phyloP scores from a whole-genome alignment of 2,113 vertebrate genomes.

The Pachypanchax playfairii region DNA sequence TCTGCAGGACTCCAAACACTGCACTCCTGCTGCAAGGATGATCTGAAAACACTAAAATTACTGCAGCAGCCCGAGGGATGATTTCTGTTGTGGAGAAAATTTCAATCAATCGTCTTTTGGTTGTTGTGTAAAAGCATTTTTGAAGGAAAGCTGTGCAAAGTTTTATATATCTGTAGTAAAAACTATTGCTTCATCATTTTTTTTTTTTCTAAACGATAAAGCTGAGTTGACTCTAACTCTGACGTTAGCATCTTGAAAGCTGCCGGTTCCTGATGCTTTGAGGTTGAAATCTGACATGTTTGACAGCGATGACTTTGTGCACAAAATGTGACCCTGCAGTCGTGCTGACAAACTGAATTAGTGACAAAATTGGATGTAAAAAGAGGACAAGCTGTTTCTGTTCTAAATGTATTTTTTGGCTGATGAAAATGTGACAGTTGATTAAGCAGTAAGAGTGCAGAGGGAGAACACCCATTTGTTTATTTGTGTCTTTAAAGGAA shows the following conservation, averaged over 20 bases:
- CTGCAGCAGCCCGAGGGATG: slow-evolving; percentile 8
- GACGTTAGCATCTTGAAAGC: slow-evolving; percentile 35
- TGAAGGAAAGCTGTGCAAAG: slow-evolving; percentile 6
- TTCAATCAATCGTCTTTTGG: slow-evolving; percentile 20
- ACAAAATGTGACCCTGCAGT: slow-evolving; percentile 20
- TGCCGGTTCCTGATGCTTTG: slow-evolving; percentile 17
- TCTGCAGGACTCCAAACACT: slow-evolving; percentile 17
- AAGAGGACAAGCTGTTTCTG: slow-evolving; percentile 7
- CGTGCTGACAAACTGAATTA: slow-evolving; percentile 45
- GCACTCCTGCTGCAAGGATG: slow-evolving; percentile 17
- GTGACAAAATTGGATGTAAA: slow-evolving; percentile 10
- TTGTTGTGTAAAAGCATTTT: slow-evolving; percentile 27
- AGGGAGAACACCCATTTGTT: slow-evolving; percentile 28
- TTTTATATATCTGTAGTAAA: slow-evolving; percentile 21
- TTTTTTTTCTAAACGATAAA: slow-evolving; percentile 14
- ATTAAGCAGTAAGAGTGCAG: slow-evolving; percentile 43
- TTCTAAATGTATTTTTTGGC: slow-evolving; percentile 1
- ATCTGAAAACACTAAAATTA: slow-evolving; percentile 31
- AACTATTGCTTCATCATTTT: slow-evolving; percentile 14
- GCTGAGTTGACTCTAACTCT: slow-evolving; percentile 23
- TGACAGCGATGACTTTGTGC: slow-evolving; percentile 41
- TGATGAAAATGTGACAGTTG: slow-evolving; percentile 40
- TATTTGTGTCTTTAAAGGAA: slow-evolving; percentile 30
- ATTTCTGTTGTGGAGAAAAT: slow-evolving; percentile 38
- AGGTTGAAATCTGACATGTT: slow-evolving; percentile 27